phyloP scores from a whole-genome alignment of 1,140 invertebrate species.

The Zaprionus lachaisei region DNA sequence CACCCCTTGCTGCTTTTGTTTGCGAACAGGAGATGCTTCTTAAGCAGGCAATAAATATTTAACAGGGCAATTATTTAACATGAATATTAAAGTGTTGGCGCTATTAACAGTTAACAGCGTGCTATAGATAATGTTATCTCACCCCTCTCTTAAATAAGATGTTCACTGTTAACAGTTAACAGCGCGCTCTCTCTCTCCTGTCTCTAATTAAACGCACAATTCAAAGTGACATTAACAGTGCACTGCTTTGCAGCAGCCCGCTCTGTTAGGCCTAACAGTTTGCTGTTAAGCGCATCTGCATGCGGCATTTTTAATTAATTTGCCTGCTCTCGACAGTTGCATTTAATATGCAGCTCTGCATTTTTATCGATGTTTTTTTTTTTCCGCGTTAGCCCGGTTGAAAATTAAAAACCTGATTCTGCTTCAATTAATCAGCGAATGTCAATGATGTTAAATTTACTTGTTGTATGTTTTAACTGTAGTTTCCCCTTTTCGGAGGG shows the following conservation, averaged over 20 bases:
- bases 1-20: conserved; percentile 23
- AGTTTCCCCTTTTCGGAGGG: background rate
- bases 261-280: conserved; percentile 7
- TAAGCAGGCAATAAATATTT: conserved; percentile 69
- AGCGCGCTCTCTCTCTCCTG: background rate
- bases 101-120: conserved; percentile 21
- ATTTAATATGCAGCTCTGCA: conserved; percentile 61
- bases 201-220: too few relatives aligned
- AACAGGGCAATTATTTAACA: conserved; percentile 68
- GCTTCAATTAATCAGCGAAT: conserved; percentile 74
- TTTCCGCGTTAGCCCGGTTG: conserved; percentile 10
- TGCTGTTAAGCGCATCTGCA: conserved; percentile 32
- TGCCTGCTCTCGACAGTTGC: conserved; percentile 57
- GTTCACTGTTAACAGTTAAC: background rate
- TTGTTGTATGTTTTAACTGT: conserved; percentile 25
- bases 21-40: conserved; percentile 33
- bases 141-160: background rate
- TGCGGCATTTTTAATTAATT: conserved; percentile 60
- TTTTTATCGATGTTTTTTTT: conserved; percentile 40
- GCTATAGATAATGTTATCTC: background rate
- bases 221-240: background rate
- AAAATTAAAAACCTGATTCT: conserved; percentile 76
- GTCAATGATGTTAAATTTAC: conserved; percentile 77
- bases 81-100: conserved; percentile 48
- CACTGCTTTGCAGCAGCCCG: background rate